Conservation (phyloP, 1,140 invertebrate genomes). For the Atta cephalotes region DNA sequence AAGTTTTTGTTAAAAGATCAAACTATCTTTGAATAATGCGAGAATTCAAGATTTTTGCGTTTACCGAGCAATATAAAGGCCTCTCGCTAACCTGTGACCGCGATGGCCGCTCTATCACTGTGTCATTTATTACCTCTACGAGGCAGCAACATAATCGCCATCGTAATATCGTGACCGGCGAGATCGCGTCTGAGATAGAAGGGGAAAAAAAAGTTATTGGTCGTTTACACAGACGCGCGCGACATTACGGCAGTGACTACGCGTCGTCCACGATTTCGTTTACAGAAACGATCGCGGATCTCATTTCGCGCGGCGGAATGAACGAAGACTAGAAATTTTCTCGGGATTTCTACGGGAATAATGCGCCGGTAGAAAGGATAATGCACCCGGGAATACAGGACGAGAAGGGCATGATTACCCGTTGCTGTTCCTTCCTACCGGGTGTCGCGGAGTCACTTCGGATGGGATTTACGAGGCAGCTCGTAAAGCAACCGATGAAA, state of each 20-base stretch:
- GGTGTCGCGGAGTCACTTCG: constrained; percentile 53
- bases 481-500: constrained; percentile 59
- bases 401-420: constrained; percentile 54
- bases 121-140: constrained; percentile 45
- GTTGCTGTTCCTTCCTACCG: constrained; percentile 56
- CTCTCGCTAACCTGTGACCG: background rate
- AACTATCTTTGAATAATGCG: background rate
- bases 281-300: constrained; percentile 56
- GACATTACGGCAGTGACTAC: constrained; percentile 3
- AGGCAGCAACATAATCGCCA: constrained; percentile 34
- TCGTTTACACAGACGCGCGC: constrained; percentile 18
- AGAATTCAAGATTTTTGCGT: background rate
- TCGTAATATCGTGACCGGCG: constrained; percentile 19
- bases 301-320: constrained; percentile 47
- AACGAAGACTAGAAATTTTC: constrained; percentile 52
- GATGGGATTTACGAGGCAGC: constrained; percentile 53
- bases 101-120: background rate
- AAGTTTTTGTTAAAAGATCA: background rate
- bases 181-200: constrained; percentile 4
- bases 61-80: background rate
- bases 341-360: constrained; percentile 55
- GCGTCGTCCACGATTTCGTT: constrained; percentile 50
- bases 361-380: constrained; percentile 54
- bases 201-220: constrained; percentile 22
- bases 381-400: constrained; percentile 54